Conservation (phyloP, 2,888 invertebrate genomes). For the Bibio marci region DNA sequence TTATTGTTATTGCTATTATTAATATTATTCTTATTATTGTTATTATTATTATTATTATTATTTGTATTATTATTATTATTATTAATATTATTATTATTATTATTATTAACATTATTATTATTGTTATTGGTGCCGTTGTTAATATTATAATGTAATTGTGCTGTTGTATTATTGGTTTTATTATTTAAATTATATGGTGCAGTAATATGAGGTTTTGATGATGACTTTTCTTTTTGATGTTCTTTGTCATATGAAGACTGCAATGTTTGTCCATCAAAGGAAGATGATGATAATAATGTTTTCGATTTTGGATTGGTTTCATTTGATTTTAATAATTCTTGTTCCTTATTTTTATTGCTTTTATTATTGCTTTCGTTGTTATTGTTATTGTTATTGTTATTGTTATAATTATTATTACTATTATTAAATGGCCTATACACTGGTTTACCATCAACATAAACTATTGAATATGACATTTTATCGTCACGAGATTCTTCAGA, state of each 20-base stretch:
- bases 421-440: background rate
- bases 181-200: background rate
- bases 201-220: too few relatives aligned
- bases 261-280: too few relatives aligned
- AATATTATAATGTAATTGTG: background rate
- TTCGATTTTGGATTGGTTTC: too few relatives aligned
- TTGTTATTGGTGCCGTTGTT: background rate
- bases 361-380: background rate
- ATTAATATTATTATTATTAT: slow-evolving; percentile 11
- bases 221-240: too few relatives aligned
- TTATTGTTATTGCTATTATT: too few relatives aligned
- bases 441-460: too few relatives aligned
- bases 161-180: too few relatives aligned
- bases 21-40: background rate
- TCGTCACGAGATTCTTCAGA: background rate
- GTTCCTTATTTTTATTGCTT: too few relatives aligned
- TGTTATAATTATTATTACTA: background rate
- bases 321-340: too few relatives aligned
- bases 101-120: slow-evolving; percentile 10
- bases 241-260: too few relatives aligned
- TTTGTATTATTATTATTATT: slow-evolving; percentile 9
- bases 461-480: background rate
- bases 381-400: background rate
- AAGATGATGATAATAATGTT: too few relatives aligned
- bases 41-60: background rate